These are phyloP conservation scores for Drosophila macrospina DNA, from an alignment of 2,888 invertebrate genomes.

Conservation along the genomic window DNA sequence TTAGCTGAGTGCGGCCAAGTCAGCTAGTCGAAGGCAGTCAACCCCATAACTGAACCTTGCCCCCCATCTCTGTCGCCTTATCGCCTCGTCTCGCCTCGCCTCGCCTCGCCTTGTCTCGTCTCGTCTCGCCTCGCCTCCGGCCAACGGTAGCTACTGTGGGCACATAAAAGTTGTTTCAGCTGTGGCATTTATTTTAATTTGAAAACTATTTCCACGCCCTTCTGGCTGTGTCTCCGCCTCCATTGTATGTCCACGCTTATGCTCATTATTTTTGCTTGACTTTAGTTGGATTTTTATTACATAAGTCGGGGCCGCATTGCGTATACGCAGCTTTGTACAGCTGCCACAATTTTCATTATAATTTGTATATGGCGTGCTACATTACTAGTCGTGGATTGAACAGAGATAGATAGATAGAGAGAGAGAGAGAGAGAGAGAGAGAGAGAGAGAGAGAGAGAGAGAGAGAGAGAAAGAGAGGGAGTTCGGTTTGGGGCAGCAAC, in stretches of 20 bases:
- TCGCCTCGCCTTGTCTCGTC: not conserved
- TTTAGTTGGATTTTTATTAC: slow-evolving; percentile 77
- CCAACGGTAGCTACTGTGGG: slow-evolving; percentile 40
- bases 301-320: slow-evolving; percentile 66
- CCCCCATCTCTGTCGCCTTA: not conserved
- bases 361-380: slow-evolving; percentile 72
- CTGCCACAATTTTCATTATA: slow-evolving; percentile 64
- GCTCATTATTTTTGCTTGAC: slow-evolving; percentile 77
- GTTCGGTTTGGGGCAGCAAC: not conserved
- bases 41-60: slow-evolving; percentile 14
- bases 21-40: slow-evolving; percentile 25
- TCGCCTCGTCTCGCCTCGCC: not conserved
- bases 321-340: slow-evolving; percentile 69
- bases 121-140: not conserved
- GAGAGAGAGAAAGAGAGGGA: not conserved
- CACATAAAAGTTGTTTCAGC: slow-evolving; percentile 76
- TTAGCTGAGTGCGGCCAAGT: slow-evolving; percentile 60
- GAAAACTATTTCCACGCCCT: slow-evolving; percentile 75
- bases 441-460: not conserved
- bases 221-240: slow-evolving; percentile 6
- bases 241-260: slow-evolving; percentile 46
- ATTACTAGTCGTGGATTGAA: slow-evolving; percentile 38
- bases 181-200: slow-evolving; percentile 79
- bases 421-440: not conserved
- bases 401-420: not conserved